Evolutionary conservation across 2,888 invertebrate species (phyloP), one percentile per base, ranked within the genome.

Genomic region (Odontocerum albicorne): DNA sequence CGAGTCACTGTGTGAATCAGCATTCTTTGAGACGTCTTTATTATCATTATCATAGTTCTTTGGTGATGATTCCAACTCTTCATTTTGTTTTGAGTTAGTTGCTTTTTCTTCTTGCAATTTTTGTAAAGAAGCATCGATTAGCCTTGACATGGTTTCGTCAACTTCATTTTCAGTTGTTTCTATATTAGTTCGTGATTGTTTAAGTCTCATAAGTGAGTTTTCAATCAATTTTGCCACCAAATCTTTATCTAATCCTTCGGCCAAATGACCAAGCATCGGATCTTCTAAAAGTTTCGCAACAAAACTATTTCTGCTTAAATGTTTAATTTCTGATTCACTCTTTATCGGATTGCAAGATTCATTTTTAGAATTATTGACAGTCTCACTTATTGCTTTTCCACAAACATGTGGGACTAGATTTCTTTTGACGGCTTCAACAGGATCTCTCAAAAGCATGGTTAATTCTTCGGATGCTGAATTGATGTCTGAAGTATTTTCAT

Each of bases 331-430:
- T 1, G 46, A 40, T 50, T 62, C 62, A 51, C 63, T 55, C 57
- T 61, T 60, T 38, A 65, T 59, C 21, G 49, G 57, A 33, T 55
- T 59, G 8, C 49, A 47, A 19, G 38, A 15, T 8, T 57, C 49
- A 33, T 49, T 47, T 10, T 53, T 56, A 51, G 66, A 65, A 35
- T 60, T 47, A 22, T 49, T 65, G 50, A 64, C 67, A 58, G 68
- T 69, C 55, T 63, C 66, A 70, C 67, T 69, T 70, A 75, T 71
- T 65, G 66, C 73, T 69, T 84, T 84, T 20, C 88, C 88, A 70
- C 89, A 89, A 47, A 89, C 85, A 67, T 88, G 88, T 38, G 89
- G 88, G 65, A 89, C 84, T 60, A 88, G 74, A 70, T 89, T 88
- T 63, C 85, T 77, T 65, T 81, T 81, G 2, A 88, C 86, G 12